Percentiles rank a stretch among this genome's conserved stretches.
Evolutionary conservation across 1,140 invertebrate species (phyloP).

Genomic region (Drosophila ohnishii): DNA sequence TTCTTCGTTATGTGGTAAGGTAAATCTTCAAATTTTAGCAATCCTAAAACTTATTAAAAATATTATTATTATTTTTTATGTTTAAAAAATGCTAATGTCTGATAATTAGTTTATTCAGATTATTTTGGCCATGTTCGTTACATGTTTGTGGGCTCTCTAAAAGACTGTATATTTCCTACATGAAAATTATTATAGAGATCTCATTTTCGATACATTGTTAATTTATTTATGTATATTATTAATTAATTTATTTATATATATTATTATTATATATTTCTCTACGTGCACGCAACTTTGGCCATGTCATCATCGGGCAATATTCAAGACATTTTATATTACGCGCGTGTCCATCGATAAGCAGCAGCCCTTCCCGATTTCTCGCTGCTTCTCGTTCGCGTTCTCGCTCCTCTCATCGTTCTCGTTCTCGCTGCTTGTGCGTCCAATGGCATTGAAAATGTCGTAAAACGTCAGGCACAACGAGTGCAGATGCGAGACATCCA

Average conservation of each 20-base stretch:
- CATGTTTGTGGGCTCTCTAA: background rate
- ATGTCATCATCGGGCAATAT: constrained; percentile 36
- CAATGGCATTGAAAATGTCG: constrained; percentile 43
- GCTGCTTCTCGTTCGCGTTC: background rate
- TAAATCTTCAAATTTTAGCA: no score
- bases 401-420: background rate
- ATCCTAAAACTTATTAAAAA: background rate
- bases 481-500: constrained; percentile 10
- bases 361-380: constrained; percentile 19
- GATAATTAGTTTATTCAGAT: background rate
- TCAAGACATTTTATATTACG: constrained; percentile 68
- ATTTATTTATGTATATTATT: background rate
- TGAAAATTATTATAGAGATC: background rate
- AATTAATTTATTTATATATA: no score
- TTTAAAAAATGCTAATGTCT: no score
- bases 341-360: constrained; percentile 73
- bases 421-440: background rate
- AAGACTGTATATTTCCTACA: background rate
- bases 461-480: constrained; percentile 48
- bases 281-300: constrained; percentile 13
- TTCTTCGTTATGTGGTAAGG: no score
- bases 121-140: no score
- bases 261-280: background rate
- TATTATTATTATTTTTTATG: background rate
- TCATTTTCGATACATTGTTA: background rate